These are phyloP conservation scores for Passerina amoena DNA, from an alignment of 2,113 vertebrate species.

Conservation along the genomic window DNA sequence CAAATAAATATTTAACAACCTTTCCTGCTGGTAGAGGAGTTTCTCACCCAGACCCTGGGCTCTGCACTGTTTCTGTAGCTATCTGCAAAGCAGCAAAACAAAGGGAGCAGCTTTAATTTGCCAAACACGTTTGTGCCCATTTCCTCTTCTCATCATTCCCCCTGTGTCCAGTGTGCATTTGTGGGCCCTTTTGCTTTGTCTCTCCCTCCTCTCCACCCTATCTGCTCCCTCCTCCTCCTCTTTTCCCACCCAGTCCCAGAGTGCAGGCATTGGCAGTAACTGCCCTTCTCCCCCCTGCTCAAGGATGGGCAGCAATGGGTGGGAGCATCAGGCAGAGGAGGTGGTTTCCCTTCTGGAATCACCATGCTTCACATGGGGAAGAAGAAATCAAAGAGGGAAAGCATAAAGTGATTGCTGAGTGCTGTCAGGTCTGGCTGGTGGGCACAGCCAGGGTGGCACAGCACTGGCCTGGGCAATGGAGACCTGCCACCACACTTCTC, in stretches of 20 bases:
- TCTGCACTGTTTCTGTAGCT: conserved; percentile 42
- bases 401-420: neutral
- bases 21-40: conserved; percentile 47
- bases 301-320: neutral
- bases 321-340: neutral
- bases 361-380: neutral
- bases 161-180: accelerated
- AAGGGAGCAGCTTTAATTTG: conserved; percentile 49
- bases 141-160: neutral
- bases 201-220: neutral
- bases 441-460: neutral
- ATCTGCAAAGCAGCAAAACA: conserved; percentile 60
- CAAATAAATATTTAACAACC: conserved; percentile 73
- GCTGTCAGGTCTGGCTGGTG: neutral
- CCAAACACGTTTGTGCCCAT: neutral
- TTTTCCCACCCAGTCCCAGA: neutral
- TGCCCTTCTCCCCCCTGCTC: neutral
- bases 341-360: neutral
- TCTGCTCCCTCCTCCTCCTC: neutral
- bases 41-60: conserved; percentile 1
- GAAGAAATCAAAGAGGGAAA: neutral
- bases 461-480: neutral
- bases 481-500: neutral
- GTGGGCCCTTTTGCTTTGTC: neutral
- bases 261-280: neutral